Percentiles rank a stretch among this genome's conserved stretches.
phyloP scores from a whole-genome alignment of 2,888 invertebrate genomes.

The Pristionchus mayeri region DNA sequence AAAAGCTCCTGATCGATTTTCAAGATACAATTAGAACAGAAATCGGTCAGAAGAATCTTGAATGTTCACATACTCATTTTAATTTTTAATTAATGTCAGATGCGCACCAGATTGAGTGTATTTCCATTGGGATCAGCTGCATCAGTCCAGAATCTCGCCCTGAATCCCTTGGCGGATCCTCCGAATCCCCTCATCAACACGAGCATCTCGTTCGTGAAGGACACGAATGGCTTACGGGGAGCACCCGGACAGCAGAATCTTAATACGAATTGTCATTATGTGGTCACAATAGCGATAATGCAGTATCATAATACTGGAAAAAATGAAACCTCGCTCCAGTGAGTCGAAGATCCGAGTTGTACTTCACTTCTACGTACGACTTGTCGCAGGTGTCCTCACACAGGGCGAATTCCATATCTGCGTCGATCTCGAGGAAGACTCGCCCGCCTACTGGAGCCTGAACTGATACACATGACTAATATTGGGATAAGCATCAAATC shows the following conservation, averaged over 20 bases:
- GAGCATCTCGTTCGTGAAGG: slow-evolving; percentile 69
- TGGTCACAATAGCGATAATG: too few relatives aligned
- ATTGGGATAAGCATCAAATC: too few relatives aligned
- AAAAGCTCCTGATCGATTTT: too few relatives aligned
- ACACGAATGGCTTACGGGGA: slow-evolving; percentile 65
- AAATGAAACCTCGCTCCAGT: slow-evolving; percentile 70
- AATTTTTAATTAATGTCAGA: not conserved
- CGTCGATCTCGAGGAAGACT: slow-evolving; percentile 68
- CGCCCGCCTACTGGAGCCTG: slow-evolving; percentile 55
- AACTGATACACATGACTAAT: too few relatives aligned
- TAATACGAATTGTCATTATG: not conserved
- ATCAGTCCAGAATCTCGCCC: slow-evolving; percentile 70
- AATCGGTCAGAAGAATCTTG: too few relatives aligned
- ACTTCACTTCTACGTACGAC: slow-evolving; percentile 74
- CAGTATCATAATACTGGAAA: not conserved
- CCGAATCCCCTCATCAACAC: slow-evolving; percentile 68
- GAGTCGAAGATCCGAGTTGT: slow-evolving; percentile 67
- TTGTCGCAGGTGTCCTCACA: slow-evolving; percentile 75
- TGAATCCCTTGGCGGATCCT: slow-evolving; percentile 63
- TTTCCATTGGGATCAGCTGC: not conserved
- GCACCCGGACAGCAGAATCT: slow-evolving; percentile 72
- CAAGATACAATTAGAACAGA: too few relatives aligned
- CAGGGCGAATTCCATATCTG: slow-evolving; percentile 66
- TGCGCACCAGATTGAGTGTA: not conserved
- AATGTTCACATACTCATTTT: too few relatives aligned